Percentiles rank a stretch among this genome's conserved stretches.
Evolutionary conservation across 2,113 vertebrate species (phyloP).

Genomic region (Notarius quadriscutis): DNA sequence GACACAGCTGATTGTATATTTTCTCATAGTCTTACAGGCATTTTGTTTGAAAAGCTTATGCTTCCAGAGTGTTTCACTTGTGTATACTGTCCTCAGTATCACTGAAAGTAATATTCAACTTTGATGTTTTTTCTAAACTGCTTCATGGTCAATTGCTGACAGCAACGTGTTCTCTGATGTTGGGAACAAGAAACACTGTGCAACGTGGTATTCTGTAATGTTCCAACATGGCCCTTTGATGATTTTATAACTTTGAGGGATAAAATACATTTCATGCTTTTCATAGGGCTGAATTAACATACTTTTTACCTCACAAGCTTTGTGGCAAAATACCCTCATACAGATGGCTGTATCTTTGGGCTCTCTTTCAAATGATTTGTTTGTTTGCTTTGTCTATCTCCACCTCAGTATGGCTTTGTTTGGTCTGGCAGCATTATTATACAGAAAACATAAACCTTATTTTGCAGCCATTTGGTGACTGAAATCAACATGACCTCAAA

Average conservation of each 20-base stretch:
- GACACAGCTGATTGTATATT: not conserved
- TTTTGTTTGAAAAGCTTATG: not conserved
- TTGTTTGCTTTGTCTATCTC: conserved; percentile 49
- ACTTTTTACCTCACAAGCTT: conserved; percentile 4
- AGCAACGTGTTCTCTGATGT: conserved; percentile 29
- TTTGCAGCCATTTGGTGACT: conserved; percentile 21
- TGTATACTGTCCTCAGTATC: not conserved
- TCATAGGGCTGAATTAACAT: not conserved
- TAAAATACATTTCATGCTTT: conserved; percentile 28
- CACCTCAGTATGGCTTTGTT: conserved; percentile 47
- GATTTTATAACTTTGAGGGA: conserved; percentile 56
- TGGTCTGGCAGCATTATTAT: conserved; percentile 39
- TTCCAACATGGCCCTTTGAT: conserved; percentile 52
- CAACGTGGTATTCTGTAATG: conserved; percentile 19
- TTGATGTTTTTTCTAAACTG: not conserved
- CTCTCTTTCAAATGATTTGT: not conserved
- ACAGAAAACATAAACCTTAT: conserved; percentile 32
- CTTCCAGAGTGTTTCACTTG: not conserved
- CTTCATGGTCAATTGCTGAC: not conserved
- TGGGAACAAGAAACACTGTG: conserved; percentile 50
- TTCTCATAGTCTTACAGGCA: not conserved
- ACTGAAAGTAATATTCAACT: not conserved
- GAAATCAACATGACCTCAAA: conserved; percentile 60
- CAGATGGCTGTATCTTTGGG: conserved; percentile 19
- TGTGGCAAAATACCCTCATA: not conserved